Evolutionary conservation across 1,140 invertebrate genomes (phyloP), one percentile per base, ranked within the genome.

Genomic region (Drosophila pseudoananassae): DNA sequence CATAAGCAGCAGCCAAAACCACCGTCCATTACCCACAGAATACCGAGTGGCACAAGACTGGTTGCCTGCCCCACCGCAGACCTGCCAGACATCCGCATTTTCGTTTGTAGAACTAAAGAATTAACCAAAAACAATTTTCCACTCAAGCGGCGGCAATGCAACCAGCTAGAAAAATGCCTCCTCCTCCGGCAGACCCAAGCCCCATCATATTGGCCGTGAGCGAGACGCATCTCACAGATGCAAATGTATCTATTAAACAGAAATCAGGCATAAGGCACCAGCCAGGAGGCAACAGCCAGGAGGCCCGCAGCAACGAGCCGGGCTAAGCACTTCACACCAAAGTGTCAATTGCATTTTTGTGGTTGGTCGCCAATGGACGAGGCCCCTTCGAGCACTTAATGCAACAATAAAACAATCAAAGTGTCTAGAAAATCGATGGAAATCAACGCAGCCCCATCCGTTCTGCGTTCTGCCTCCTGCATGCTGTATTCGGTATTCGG

Each of bases 341-440:
- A 85, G 82, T 85, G 82, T 85, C 82, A 85, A 85, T 85, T 85
- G 82, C 82, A 85, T 85, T 85, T 85, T 85, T 85, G 82, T 85
- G 82, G 82, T 85, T 87, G 83, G 74, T 72, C 61, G 72, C 80
- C 74, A 59, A 49, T 56, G 73, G 68, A 57, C 57, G 20, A 40
- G 38, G 46, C 38, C 27, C 65, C 60, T 40, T 31, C 68, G 58
- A 66, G 68, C 82, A 85, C 82, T 85, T 85, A 85, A 85, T 85
- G 83, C 82, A 85, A 85, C 82, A 85, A 85, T 85, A 85, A 85
- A 85, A 85, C 82, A 85, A 85, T 85, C 82, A 85, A 85, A 88
- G 82, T 87, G 82, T 81, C 82, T 87, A 88, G 82, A 85, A 87
- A 85, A 85, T 85, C 82, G 82, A 85, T 85, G 82, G 83, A 87